A percentile compares a stretch with the other conserved stretches of the same genome.
These are phyloP conservation scores for Mixornis gularis DNA, from an alignment of 2,113 vertebrate genomes.

Conservation along the genomic window DNA sequence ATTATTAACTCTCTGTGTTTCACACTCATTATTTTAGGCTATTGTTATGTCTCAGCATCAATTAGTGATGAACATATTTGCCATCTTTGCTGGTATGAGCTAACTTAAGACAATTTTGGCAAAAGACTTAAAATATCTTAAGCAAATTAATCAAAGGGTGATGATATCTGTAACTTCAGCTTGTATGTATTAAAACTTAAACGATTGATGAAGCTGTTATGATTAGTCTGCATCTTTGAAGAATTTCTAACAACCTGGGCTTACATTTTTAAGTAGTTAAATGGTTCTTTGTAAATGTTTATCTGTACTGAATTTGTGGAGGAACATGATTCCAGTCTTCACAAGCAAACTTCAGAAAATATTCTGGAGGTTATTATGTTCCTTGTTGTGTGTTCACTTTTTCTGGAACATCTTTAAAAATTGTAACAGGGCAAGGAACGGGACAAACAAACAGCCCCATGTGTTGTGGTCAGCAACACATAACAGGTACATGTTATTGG, in stretches of 20 bases:
- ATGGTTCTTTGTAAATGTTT: not conserved
- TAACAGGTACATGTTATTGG: not conserved
- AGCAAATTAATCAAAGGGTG: rapidly evolving
- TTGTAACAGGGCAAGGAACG: not conserved
- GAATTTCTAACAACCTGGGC: not conserved
- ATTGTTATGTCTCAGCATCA: not conserved
- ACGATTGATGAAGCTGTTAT: not conserved
- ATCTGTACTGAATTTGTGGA: not conserved
- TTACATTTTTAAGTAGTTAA: not conserved
- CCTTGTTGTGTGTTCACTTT: not conserved
- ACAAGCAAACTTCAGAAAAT: not conserved
- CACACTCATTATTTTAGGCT: not conserved
- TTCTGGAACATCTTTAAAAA: not conserved
- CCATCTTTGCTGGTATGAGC: not conserved
- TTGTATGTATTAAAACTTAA: not conserved
- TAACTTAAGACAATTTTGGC: not conserved
- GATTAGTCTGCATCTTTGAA: not conserved
- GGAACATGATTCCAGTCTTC: not conserved
- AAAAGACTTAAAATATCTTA: not conserved
- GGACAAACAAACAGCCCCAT: not conserved
- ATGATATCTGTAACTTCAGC: not conserved
- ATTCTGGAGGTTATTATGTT: not conserved
- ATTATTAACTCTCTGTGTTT: not conserved
- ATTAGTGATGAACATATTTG: not conserved
- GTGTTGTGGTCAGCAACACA: not conserved